Evolutionary conservation across 2,113 vertebrate genomes (phyloP).

Genomic region (Ceyx cyanopectus): DNA sequence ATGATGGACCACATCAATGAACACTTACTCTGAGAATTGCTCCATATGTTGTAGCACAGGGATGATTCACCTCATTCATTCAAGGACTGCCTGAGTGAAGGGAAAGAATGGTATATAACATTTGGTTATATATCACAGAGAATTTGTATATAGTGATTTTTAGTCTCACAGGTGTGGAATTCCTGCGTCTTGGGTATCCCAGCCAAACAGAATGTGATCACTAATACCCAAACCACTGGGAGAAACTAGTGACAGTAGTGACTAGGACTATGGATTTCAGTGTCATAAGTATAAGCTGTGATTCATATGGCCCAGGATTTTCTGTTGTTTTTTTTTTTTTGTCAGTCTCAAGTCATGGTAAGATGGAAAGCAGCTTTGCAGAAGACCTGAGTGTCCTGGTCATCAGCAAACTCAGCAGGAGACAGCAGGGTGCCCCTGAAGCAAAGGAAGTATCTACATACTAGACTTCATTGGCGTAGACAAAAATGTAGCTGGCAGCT

Average conservation of each 20-base stretch:
- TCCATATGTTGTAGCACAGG: slow-evolving; percentile 50
- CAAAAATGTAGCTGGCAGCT: neutral
- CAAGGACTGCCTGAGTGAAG: slow-evolving; percentile 12
- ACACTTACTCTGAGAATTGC: slow-evolving; percentile 27
- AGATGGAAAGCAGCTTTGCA: neutral
- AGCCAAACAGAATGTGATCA: neutral
- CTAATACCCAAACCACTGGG: neutral
- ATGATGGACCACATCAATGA: slow-evolving; percentile 68
- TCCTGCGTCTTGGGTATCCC: neutral
- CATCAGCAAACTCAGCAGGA: neutral
- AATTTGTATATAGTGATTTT: neutral
- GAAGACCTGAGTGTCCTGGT: neutral
- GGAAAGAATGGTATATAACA: neutral
- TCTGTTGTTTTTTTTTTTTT: neutral
- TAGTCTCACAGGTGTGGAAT: neutral
- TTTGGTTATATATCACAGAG: neutral
- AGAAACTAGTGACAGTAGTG: neutral
- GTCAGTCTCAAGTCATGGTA: neutral
- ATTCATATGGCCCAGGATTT: neutral
- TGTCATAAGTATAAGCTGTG: neutral
- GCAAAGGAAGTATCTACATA: neutral
- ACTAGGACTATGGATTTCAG: neutral
- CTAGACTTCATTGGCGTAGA: neutral
- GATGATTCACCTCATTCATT: slow-evolving; percentile 57
- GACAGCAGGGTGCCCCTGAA: neutral